A percentile compares a stretch with the other conserved stretches of the same genome.
Evolutionary conservation across 1,140 invertebrate species (phyloP).

Genomic region (Monomorium pharaonis): DNA sequence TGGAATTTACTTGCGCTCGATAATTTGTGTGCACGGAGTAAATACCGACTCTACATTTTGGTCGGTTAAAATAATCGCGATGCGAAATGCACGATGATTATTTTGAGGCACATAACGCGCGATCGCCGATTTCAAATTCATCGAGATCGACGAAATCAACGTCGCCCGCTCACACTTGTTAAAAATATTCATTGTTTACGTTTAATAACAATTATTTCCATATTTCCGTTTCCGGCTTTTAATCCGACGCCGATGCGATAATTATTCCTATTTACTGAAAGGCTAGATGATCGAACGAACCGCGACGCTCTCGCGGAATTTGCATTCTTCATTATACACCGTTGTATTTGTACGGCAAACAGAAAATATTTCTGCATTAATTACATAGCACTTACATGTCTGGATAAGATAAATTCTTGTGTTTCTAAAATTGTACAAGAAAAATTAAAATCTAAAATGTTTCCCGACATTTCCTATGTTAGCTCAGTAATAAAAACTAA

Average conservation of each 20-base stretch:
- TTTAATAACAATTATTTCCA: constrained; percentile 72
- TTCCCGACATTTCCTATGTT: neutral
- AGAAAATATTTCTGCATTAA: constrained; percentile 55
- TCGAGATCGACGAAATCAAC: constrained; percentile 52
- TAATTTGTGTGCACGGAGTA: constrained; percentile 67
- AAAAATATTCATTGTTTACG: constrained; percentile 71
- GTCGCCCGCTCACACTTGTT: constrained; percentile 40
- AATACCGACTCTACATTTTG: constrained; percentile 58
- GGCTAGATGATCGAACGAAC: constrained; percentile 55
- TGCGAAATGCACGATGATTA: constrained; percentile 66
- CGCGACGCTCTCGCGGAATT: constrained; percentile 52
- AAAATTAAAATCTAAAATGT: neutral
- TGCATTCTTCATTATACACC: constrained; percentile 57
- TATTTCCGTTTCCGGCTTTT: constrained; percentile 63
- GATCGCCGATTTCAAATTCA: constrained; percentile 59
- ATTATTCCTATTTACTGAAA: constrained; percentile 68
- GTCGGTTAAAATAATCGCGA: constrained; percentile 69
- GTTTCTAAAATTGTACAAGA: neutral
- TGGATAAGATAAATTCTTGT: constrained; percentile 10
- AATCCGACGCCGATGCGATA: constrained; percentile 66
- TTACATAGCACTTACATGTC: constrained; percentile 5
- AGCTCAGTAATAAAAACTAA: neutral
- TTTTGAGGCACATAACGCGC: constrained; percentile 55
- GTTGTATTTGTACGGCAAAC: constrained; percentile 41
- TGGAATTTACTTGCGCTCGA: constrained; percentile 67